These are phyloP conservation scores for Tenodera sinensis DNA, from an alignment of 2,888 invertebrate genomes.

Conservation along the genomic window DNA sequence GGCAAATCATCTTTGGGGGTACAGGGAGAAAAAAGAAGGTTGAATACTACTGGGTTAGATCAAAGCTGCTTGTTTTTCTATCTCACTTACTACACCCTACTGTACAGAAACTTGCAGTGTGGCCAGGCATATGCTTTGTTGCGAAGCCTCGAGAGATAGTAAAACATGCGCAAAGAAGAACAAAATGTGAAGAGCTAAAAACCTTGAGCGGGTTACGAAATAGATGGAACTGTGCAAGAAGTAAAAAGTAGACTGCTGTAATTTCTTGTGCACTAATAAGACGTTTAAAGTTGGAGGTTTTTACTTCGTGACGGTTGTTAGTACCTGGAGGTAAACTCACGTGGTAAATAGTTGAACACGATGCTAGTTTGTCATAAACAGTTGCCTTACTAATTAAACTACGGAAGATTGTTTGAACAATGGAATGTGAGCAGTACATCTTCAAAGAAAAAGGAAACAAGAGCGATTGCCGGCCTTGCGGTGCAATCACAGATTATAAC, in stretches of 20 bases:
- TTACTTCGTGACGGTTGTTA: neutral
- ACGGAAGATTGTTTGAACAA: neutral
- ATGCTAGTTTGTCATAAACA: neutral
- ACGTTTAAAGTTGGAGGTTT: neutral
- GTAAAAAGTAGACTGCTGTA: neutral
- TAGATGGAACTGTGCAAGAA: neutral
- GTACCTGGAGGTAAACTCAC: neutral
- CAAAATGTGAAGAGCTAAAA: neutral
- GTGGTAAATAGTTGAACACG: neutral
- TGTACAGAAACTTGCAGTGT: too few relatives aligned
- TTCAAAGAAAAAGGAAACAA: neutral
- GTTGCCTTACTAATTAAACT: neutral
- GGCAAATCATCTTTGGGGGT: too few relatives aligned
- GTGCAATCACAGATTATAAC: neutral
- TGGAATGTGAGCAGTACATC: neutral
- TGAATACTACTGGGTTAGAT: too few relatives aligned
- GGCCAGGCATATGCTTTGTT: neutral
- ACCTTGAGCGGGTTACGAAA: neutral
- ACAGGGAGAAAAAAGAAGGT: too few relatives aligned
- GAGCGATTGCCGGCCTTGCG: too few relatives aligned
- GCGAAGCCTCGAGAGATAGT: neutral
- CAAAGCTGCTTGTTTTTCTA: too few relatives aligned
- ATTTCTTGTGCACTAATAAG: neutral
- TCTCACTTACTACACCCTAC: too few relatives aligned
- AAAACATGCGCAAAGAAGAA: neutral